A percentile compares a stretch with the other conserved stretches of the same genome.
Evolutionary conservation across 2,113 vertebrate genomes (phyloP).

Genomic region (Hemibagrus wyckioides): DNA sequence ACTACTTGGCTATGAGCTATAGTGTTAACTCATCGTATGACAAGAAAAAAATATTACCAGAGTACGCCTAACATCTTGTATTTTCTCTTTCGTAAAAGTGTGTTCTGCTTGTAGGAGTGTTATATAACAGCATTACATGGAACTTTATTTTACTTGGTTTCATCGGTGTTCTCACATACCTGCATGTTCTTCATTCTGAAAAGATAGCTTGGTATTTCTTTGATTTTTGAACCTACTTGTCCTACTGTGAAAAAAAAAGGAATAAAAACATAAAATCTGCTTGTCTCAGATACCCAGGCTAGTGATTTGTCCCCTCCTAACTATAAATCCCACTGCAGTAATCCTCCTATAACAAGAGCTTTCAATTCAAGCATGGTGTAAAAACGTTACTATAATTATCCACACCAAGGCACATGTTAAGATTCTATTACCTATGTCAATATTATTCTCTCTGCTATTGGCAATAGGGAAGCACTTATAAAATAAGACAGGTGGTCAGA

Average conservation of each 20-base stretch:
- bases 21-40: neutral
- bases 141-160: neutral
- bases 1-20: neutral
- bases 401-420: neutral
- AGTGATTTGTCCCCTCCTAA: neutral
- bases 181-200: neutral
- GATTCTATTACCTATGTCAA: constrained; percentile 20
- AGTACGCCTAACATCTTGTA: neutral
- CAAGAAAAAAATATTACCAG: neutral
- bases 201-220: neutral
- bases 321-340: neutral
- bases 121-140: neutral
- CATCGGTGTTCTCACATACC: neutral
- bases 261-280: neutral
- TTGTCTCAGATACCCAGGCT: neutral
- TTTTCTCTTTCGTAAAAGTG: neutral
- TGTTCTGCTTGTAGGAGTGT: neutral
- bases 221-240: neutral
- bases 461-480: neutral
- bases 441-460: constrained; percentile 27
- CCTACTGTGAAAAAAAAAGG: neutral
- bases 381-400: constrained; percentile 24
- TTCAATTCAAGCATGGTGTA: neutral
- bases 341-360: neutral
- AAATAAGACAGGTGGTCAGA: constrained; percentile 32